These are phyloP conservation scores for Actenoides hombroni DNA, from an alignment of 2,113 vertebrate genomes.

Conservation along the genomic window DNA sequence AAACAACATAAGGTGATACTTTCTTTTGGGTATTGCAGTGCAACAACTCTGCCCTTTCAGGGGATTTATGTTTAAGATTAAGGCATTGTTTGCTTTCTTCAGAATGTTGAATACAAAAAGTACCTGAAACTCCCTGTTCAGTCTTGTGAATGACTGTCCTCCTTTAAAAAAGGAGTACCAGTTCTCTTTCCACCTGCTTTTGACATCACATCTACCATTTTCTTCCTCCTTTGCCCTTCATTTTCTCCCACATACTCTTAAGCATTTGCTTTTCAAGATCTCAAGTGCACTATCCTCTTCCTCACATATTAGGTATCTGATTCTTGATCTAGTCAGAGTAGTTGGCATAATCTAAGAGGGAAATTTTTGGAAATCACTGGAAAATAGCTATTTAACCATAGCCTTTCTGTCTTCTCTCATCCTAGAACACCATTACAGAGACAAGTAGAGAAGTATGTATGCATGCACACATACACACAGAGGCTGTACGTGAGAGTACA, in stretches of 20 bases:
- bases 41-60: background rate
- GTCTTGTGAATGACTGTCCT: background rate
- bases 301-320: rapidly evolving
- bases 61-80: background rate
- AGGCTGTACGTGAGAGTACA: rapidly evolving
- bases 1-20: background rate
- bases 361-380: background rate
- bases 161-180: background rate
- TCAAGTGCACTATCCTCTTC: background rate
- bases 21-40: background rate
- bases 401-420: background rate
- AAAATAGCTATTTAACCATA: background rate
- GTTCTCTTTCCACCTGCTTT: background rate
- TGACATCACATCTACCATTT: background rate
- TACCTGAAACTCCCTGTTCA: background rate
- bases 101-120: background rate
- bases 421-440: background rate
- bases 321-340: background rate
- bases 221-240: background rate
- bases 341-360: background rate
- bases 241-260: background rate
- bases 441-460: background rate
- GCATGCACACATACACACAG: background rate
- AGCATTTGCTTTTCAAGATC: background rate
- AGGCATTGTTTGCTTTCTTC: background rate